Percentiles rank a stretch among this genome's conserved stretches.
Conservation (phyloP, 2,113 vertebrate species). For the Labeo catla region DNA sequence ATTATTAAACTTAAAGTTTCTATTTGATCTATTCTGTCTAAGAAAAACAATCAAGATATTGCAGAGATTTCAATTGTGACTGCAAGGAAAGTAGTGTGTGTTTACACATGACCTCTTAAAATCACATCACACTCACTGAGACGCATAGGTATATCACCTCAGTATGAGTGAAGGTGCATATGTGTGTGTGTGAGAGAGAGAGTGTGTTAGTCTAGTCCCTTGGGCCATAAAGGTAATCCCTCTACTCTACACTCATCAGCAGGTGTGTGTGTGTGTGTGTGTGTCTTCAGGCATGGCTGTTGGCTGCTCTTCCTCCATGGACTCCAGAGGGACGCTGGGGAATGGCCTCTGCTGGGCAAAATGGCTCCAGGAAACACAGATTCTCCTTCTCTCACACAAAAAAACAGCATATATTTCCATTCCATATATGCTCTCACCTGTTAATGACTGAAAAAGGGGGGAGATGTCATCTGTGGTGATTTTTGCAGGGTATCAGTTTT, state of each 20-base stretch:
- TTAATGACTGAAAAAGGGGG: conserved; percentile 62
- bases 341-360: conserved; percentile 69
- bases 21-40: background rate
- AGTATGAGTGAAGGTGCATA: conserved; percentile 61
- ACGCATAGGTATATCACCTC: conserved; percentile 3
- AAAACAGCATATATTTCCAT: conserved; percentile 65
- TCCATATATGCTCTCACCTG: conserved; percentile 53
- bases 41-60: background rate
- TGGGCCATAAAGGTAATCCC: conserved; percentile 61
- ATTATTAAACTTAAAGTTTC: background rate
- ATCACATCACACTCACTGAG: conserved; percentile 12
- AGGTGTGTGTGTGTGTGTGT: conserved; percentile 62
- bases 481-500: conserved; percentile 75
- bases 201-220: conserved; percentile 59
- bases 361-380: conserved; percentile 68
- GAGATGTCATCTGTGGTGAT: conserved; percentile 53
- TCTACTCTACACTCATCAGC: conserved; percentile 67
- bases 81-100: background rate
- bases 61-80: background rate
- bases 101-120: conserved; percentile 3
- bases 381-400: conserved; percentile 52
- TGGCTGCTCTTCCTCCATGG: conserved; percentile 74
- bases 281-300: conserved; percentile 76
- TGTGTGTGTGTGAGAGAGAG: conserved; percentile 66
- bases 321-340: conserved; percentile 73